A percentile compares a stretch with the other conserved stretches of the same genome.
Conservation (phyloP, 2,797 vertebrate genomes). For the Gallirallus australis region DNA sequence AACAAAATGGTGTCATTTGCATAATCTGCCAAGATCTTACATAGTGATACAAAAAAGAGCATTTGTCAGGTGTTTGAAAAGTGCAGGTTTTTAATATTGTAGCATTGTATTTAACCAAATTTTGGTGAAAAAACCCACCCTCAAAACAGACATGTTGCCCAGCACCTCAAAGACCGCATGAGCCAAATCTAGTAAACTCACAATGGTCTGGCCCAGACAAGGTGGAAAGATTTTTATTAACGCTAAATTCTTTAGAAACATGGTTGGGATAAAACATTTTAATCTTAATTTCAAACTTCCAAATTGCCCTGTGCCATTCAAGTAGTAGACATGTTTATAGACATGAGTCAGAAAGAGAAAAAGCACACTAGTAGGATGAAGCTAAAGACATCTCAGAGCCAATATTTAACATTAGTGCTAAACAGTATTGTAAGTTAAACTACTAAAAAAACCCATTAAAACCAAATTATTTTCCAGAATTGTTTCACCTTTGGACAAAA, state of each 20-base stretch:
- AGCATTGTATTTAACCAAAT: not conserved
- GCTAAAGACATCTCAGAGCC: not conserved
- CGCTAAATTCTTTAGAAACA: not conserved
- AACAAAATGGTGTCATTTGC: not conserved
- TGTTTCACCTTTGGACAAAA: not conserved
- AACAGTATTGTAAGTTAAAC: not conserved
- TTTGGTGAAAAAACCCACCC: rapidly evolving
- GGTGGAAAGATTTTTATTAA: not conserved
- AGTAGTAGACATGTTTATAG: not conserved
- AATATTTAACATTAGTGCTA: not conserved
- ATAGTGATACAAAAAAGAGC: not conserved
- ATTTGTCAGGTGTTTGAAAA: not conserved
- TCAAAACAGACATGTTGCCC: not conserved
- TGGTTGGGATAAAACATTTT: not conserved
- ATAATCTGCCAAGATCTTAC: not conserved
- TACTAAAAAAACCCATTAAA: not conserved
- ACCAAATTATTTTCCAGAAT: not conserved
- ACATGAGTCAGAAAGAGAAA: not conserved
- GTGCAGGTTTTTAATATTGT: not conserved
- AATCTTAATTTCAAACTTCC: not conserved
- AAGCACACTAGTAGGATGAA: not conserved
- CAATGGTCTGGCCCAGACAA: not conserved
- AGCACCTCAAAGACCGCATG: not conserved
- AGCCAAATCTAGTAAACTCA: not conserved
- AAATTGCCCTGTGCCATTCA: not conserved